Conservation (phyloP, 2,888 invertebrate species). For the Agrochola macilenta region DNA sequence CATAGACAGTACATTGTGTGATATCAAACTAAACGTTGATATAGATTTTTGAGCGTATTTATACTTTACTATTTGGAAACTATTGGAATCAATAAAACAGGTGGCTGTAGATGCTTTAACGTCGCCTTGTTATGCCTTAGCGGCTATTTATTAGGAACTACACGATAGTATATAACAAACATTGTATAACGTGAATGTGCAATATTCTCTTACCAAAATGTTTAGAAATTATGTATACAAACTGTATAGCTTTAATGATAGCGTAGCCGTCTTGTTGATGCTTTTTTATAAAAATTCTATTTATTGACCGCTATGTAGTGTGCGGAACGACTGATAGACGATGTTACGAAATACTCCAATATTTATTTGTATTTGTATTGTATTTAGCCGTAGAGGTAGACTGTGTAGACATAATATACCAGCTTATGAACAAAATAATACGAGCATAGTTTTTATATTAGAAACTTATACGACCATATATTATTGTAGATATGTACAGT, state of each 20-base stretch:
- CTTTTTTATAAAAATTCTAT: conserved; percentile 90
- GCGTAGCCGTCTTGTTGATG: conserved; percentile 90
- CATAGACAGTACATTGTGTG: conserved; percentile 64
- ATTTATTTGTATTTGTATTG: conserved; percentile 84
- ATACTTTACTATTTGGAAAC: conserved; percentile 53
- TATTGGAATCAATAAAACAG: conserved; percentile 65
- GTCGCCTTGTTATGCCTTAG: conserved; percentile 85
- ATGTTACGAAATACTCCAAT: conserved; percentile 88
- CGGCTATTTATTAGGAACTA: conserved; percentile 76
- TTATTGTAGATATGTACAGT: conserved; percentile 75
- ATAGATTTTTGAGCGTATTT: conserved; percentile 63
- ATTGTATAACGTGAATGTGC: conserved; percentile 84
- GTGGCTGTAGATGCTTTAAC: conserved; percentile 78
- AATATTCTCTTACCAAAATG: conserved; percentile 89
- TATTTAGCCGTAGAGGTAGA: conserved; percentile 84
- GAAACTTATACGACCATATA: conserved; percentile 80
- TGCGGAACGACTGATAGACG: conserved; percentile 88
- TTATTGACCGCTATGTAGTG: conserved; percentile 87
- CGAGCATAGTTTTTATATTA: conserved; percentile 88
- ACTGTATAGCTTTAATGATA: conserved; percentile 88
- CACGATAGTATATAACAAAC: conserved; percentile 69
- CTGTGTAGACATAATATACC: conserved; percentile 76
- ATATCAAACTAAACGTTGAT: conserved; percentile 65
- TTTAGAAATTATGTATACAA: conserved; percentile 90
- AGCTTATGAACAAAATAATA: conserved; percentile 84